phyloP scores from a whole-genome alignment of 2,888 invertebrate species.

The Drepanosiphum platanoidis region DNA sequence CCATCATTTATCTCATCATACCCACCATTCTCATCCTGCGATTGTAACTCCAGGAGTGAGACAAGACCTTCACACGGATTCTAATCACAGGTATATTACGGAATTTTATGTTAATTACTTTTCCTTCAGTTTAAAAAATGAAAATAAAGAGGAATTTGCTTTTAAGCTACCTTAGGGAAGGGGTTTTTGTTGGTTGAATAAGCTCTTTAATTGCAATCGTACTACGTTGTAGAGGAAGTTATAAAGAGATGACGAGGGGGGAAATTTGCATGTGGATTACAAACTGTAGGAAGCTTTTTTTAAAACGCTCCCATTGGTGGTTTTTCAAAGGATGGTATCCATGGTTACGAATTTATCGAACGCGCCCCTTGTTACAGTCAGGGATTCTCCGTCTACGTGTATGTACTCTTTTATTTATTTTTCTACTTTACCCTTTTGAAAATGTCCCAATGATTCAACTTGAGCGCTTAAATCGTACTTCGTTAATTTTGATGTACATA shows the following conservation, averaged over 20 bases:
- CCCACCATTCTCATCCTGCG: slow-evolving; percentile 85
- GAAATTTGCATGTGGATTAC: slow-evolving; percentile 52
- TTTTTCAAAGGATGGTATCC: slow-evolving; percentile 55
- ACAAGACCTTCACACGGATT: slow-evolving; percentile 75
- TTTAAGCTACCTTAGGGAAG: slow-evolving; percentile 22
- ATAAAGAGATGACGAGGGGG: slow-evolving; percentile 8
- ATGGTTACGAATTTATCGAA: slow-evolving; percentile 61
- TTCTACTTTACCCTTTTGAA: slow-evolving; percentile 43
- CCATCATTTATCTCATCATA: slow-evolving; percentile 73
- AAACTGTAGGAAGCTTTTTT: slow-evolving; percentile 54
- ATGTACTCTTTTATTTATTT: slow-evolving; percentile 57
- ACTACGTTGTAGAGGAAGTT: slow-evolving; percentile 4
- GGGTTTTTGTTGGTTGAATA: slow-evolving; percentile 44
- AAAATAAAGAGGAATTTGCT: slow-evolving; percentile 46
- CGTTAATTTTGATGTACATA: slow-evolving; percentile 41
- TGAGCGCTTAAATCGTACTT: slow-evolving; percentile 44
- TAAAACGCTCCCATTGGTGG: slow-evolving; percentile 54
- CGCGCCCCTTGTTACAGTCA: slow-evolving; percentile 58
- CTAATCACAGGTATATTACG: slow-evolving; percentile 76
- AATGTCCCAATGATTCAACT: slow-evolving; percentile 47
- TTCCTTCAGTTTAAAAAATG: slow-evolving; percentile 24
- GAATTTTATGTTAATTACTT: slow-evolving; percentile 40
- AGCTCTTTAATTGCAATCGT: slow-evolving; percentile 58
- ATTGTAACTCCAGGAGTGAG: slow-evolving; percentile 81
- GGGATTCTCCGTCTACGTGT: slow-evolving; percentile 39